These are phyloP conservation scores for Nematolebias whitei DNA, from an alignment of 2,113 vertebrate genomes.

Conservation along the genomic window DNA sequence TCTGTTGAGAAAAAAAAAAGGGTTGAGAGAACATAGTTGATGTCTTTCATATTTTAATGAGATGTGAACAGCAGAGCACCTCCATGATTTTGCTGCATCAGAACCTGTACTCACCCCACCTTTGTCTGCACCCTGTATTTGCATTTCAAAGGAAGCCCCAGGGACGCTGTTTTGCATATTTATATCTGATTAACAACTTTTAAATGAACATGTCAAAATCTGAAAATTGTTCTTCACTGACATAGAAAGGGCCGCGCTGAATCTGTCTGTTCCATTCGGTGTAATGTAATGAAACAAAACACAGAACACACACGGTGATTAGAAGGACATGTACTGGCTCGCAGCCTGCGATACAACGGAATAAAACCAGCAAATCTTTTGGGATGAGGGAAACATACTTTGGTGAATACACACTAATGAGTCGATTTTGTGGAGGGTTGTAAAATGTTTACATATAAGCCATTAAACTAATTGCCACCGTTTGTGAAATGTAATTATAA, in stretches of 20 bases:
- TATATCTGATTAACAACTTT: constrained; percentile 82
- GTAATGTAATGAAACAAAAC: constrained; percentile 31
- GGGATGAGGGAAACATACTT: neutral
- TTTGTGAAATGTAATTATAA: constrained; percentile 9
- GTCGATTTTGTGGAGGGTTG: neutral
- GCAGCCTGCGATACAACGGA: neutral
- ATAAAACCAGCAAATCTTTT: constrained; percentile 4
- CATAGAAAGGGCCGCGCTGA: constrained; percentile 22
- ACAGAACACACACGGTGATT: constrained; percentile 39
- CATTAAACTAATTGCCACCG: neutral
- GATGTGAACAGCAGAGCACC: constrained; percentile 64
- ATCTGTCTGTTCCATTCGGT: constrained; percentile 18
- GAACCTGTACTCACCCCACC: constrained; percentile 72
- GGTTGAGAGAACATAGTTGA: constrained; percentile 40
- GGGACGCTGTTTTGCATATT: constrained; percentile 81
- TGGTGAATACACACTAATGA: neutral
- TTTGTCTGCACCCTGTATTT: constrained; percentile 80
- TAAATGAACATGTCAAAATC: constrained; percentile 81
- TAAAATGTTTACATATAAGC: neutral
- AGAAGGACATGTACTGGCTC: constrained; percentile 12
- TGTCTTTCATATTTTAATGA: constrained; percentile 73
- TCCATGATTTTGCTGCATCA: constrained; percentile 74
- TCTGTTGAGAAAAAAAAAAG: constrained; percentile 62
- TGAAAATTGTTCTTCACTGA: constrained; percentile 63
- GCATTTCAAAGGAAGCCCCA: constrained; percentile 81